Evolutionary conservation across 2,797 vertebrate genomes (phyloP), one percentile per base, ranked within the genome.

Genomic region (Poeciliopsis infans): DNA sequence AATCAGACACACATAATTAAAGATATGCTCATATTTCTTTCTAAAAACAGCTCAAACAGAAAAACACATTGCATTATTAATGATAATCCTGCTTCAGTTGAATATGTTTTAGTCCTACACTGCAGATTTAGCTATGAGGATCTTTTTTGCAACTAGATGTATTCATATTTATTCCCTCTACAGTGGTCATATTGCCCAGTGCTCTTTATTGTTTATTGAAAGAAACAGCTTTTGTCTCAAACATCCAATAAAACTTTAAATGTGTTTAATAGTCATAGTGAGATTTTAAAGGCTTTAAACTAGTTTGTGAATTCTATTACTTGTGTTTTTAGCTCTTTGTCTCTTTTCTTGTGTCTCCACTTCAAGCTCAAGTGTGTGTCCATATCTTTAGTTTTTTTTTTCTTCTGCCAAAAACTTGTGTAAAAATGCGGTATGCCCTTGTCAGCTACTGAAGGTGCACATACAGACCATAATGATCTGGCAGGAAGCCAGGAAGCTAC

Each of bases 381-480:
- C 49, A 53, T 46, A 28, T 36, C 25, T 78, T 78, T 83, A 68
- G 51, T 80, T 61, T 49, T 82, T 61, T 49, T 82, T 74, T 46
- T 80, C n/a, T 46, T 57, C 72, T 55, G 28, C 75, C 70, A 59
- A 72, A 73, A 23, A 75, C 79, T 76, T 82, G 78, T 80, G 71
- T 84, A 75, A 88, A 68, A 85, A 81, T 76, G 73, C 80, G 55
- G 46, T 31, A 36, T 85, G 89, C 64, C 91, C 91, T 91, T 91
- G 88, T 93, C 91, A 79, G 77, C 15, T 53, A 88, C 87, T 83
- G 46, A 72, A 84, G 85, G 84, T 87, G 85, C 78, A 86, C 77
- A 87, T 90, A 91, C 76, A 79, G 78, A 84, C 84, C 75, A 78
- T 90, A 89, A 90, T 90, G 85, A 88, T 88, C 79, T 92, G 89